Base-by-base conservation (phyloP, 1,140 invertebrate species). In the Papilio helenus region DNA sequence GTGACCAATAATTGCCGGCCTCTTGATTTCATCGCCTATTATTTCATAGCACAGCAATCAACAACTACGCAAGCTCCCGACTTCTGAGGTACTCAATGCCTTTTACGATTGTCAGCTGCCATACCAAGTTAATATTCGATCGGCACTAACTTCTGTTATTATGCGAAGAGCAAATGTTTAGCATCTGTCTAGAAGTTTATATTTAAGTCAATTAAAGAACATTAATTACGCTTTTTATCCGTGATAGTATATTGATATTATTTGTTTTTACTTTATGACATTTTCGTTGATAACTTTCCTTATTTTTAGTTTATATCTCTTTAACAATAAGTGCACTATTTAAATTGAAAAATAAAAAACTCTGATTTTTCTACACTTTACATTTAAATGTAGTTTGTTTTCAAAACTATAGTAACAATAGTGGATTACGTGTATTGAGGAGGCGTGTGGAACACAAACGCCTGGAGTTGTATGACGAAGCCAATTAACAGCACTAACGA, bases 401-500 rank as follows among this genome's bases (percentile, higher is more conserved):
- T 71, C 23, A 61, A 34, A 46, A 42, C 20, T 29, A 65, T 2
- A 20, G 73, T 18, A 72, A 81, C 74, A 80, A 76, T 76, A 72
- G 42, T 12, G 26, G 29, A 29, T 26, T 73, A 49, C 3, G 49
- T 34, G 68, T 81, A n/a, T 61, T 82, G 76, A 76, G 71, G 72
- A 26, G 44, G 61, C 61, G 61, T 29, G 61, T 18, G 26, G 26
- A 26, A 74, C 79, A 85, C 82, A 82, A 79, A 84, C 80, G 86
- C 86, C 82, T 79, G 82, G 74, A 84, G 88, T 89, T 71, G 82
- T 86, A 93, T 93, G 91, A 93, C 89, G 90, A 92, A 89, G 90
- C 88, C 90, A 93, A 94, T 93, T 90, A 92, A 90, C 86, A 88
- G 83, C 83, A 89, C 88, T 90, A 91, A 92, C 89, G 88, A 91